Evolutionary conservation across 1,140 invertebrate species (phyloP), one percentile per base, ranked within the genome.

Genomic region (Sipha flava): DNA sequence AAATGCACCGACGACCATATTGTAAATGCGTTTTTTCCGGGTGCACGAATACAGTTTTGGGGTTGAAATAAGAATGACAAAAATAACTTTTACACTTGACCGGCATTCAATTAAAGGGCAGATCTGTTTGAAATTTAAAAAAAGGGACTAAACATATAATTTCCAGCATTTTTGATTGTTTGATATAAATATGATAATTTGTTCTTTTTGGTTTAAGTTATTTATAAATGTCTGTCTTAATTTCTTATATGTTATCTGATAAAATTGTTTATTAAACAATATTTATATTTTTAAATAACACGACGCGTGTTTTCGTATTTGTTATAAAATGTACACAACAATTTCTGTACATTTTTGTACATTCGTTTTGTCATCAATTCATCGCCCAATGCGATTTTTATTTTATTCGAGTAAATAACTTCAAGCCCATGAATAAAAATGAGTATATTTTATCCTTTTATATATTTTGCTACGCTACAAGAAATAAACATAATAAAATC

Each of bases 31-130:
- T 72, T 49, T 73, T 73, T 54, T 54, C 47, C 47, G 70, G 49
- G 47, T 73, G 70, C 29, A 14, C 66, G 40, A 70, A n/a, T 70
- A 70, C 40, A 29, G 66, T 70, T 70, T 70, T 70, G 40, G 66
- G 66, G 66, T 70, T 9, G 40, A n/a, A 23, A 6, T 29, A 47
- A 47, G 4, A 47, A 59, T 59, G 49, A 75, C 45, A 54, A 75
- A 75, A 77, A 57, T 57, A 59, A 77, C 73, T 77, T 77, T 70
- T 77, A 77, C 73, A 77, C 73, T 77, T 37, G 52, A 77, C 73
- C 73, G 52, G 34, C 73, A 40, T 77, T 77, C 73, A 77, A 77
- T 77, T 77, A 77, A 77, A 77, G 73, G 73, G 49, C 49, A 59
- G 49, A 70, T 70, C 66, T 70, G 40, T 70, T 70, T 70, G 40